Conservation (phyloP, 2,888 invertebrate species). For the Magallana nippona region DNA sequence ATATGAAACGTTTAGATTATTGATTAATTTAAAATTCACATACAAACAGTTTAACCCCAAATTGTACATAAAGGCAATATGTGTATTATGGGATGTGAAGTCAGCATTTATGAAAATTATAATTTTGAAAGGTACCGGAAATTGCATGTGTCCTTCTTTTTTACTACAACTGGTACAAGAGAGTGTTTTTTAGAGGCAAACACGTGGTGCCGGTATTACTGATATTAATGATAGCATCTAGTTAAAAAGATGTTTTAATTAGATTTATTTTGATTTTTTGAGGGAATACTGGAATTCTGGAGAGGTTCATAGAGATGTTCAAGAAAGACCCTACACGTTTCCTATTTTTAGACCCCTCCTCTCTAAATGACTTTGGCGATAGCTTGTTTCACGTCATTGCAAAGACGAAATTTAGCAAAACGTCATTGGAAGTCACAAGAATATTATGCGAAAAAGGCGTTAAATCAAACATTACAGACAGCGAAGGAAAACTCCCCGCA, state of each 20-base stretch:
- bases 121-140: too few relatives aligned
- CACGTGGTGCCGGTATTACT: too few relatives aligned
- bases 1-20: too few relatives aligned
- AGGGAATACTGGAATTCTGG: conserved; percentile 57
- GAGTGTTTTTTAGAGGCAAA: too few relatives aligned
- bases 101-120: too few relatives aligned
- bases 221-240: too few relatives aligned
- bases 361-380: conserved; percentile 55
- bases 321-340: conserved; percentile 55
- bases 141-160: too few relatives aligned
- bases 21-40: too few relatives aligned
- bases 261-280: not conserved
- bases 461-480: conserved; percentile 59
- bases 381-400: conserved; percentile 63
- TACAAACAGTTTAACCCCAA: too few relatives aligned
- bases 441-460: conserved; percentile 62
- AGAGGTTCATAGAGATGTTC: conserved; percentile 59
- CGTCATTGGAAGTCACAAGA: conserved; percentile 60
- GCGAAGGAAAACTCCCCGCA: conserved; percentile 63
- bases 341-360: conserved; percentile 58
- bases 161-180: too few relatives aligned
- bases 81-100: too few relatives aligned
- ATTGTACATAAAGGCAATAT: too few relatives aligned
- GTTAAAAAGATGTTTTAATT: not conserved
- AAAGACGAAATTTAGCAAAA: conserved; percentile 55